Conservation (phyloP, 2,113 vertebrate species). For the Pitta sordida region DNA sequence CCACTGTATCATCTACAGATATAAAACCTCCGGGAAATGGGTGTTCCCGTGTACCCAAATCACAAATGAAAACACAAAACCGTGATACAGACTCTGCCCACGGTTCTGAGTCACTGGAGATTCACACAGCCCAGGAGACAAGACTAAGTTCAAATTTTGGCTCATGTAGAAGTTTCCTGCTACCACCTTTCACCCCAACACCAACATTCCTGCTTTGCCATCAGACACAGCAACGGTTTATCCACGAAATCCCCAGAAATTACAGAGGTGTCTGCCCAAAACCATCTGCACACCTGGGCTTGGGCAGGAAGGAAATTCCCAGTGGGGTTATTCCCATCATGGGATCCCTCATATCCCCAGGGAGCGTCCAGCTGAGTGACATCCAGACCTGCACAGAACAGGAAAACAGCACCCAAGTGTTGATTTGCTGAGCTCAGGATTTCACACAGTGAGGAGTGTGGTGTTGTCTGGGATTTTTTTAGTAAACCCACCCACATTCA, state of each 20-base stretch:
- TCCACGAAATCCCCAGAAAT: not conserved
- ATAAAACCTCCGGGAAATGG: not conserved
- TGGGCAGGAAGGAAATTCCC: not conserved
- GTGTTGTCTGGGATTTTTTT: not conserved
- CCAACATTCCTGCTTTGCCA: not conserved
- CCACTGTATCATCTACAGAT: not conserved
- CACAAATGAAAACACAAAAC: not conserved
- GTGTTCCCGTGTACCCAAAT: not conserved
- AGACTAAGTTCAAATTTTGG: not conserved
- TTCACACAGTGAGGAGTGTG: not conserved
- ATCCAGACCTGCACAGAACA: not conserved
- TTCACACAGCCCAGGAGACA: no score
- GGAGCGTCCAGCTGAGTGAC: fast-evolving
- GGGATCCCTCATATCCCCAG: not conserved
- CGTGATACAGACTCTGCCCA: not conserved
- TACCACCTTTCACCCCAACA: not conserved
- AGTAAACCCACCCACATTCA: not conserved
- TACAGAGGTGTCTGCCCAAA: not conserved
- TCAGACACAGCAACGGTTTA: not conserved
- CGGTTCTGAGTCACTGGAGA: not conserved
- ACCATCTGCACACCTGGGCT: fast-evolving
- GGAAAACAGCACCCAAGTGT: not conserved
- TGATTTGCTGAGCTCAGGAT: not conserved
- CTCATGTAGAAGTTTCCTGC: not conserved
- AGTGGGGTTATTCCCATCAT: not conserved